Evolutionary conservation across 2,113 vertebrate species (phyloP).

Genomic region (Cyanoderma ruficeps): DNA sequence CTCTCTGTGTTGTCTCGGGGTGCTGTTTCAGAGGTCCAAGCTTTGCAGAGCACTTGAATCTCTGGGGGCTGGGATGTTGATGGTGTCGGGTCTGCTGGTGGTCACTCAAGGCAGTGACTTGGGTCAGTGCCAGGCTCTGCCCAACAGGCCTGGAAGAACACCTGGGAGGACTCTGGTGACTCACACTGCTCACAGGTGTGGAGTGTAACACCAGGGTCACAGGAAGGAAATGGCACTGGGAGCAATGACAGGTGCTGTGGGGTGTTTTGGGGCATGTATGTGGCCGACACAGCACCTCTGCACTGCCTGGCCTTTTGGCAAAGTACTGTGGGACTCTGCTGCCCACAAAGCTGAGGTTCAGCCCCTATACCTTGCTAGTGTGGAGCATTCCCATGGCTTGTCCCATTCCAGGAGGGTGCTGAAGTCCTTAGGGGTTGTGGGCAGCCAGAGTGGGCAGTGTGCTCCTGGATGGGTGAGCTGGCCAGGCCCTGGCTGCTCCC

Average conservation of each 20-base stretch:
- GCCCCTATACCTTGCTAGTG: fast-evolving
- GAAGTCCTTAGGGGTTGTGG: background rate
- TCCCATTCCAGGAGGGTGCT: background rate
- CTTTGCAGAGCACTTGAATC: fast-evolving
- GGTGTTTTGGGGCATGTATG: background rate
- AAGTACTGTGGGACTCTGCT: background rate
- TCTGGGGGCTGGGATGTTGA: background rate
- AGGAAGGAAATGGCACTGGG: background rate
- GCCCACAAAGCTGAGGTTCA: background rate
- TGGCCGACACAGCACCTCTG: background rate
- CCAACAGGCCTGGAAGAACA: background rate
- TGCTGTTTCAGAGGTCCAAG: background rate
- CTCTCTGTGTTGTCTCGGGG: background rate
- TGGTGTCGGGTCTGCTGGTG: background rate
- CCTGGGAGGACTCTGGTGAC: background rate
- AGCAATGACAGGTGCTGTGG: background rate
- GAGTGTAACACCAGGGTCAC: background rate
- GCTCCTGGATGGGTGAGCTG: background rate
- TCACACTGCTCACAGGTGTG: fast-evolving
- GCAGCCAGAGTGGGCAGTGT: background rate
- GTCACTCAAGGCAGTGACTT: background rate
- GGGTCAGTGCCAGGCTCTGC: background rate
- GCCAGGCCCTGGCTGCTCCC: background rate
- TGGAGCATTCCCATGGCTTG: background rate
- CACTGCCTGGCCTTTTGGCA: background rate